Base-by-base conservation (phyloP, 2,797 vertebrate genomes). In the Salmo trutta region DNA sequence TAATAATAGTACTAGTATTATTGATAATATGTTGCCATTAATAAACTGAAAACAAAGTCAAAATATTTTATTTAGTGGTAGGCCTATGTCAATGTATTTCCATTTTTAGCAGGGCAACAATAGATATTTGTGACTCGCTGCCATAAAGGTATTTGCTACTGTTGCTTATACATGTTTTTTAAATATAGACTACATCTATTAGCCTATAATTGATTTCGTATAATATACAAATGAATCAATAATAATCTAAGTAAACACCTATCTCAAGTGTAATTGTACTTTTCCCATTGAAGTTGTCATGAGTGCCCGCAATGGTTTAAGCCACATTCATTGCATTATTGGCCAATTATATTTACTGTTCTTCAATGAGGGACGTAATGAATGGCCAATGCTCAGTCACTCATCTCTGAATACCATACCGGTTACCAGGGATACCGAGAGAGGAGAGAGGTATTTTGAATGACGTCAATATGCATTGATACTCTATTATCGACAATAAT, bases 401-500 rank as follows among this genome's bases (percentile, higher is more conserved):
- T 87, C 88, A 88, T 68, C 64, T 82, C 54, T 74, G 74, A 79
- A 51, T 72, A 71, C 56, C 76, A 84, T 84, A 75, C 70, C 64
- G 77, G 87, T 89, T 87, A 91, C 90, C 79, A 91, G 86, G 88
- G 91, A 88, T 90, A 86, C 87, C 82, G 81, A 83, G 83, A 85
- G 85, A 87, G 52, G 16, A 19, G 82, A 71, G 76, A 4, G 31
- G 71, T 29, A 10, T 5, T 80, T 78, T 16, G 62, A 82, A 83
- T 87, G 84, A 80, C 88, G 89, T 89, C 88, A 88, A 73, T 68
- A 81, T 87, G 85, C 86, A 90, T 88, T 89, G 87, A 90, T 88
- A 86, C 80, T 88, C 90, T 85, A 87, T 89, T 91, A 86, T 92
- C 85, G 81, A 80, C 78, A 82, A 83, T 83, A 88, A 86, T 85